Evolutionary conservation across 2,888 invertebrate genomes (phyloP).

Genomic region (Meiosimyza platycephala): DNA sequence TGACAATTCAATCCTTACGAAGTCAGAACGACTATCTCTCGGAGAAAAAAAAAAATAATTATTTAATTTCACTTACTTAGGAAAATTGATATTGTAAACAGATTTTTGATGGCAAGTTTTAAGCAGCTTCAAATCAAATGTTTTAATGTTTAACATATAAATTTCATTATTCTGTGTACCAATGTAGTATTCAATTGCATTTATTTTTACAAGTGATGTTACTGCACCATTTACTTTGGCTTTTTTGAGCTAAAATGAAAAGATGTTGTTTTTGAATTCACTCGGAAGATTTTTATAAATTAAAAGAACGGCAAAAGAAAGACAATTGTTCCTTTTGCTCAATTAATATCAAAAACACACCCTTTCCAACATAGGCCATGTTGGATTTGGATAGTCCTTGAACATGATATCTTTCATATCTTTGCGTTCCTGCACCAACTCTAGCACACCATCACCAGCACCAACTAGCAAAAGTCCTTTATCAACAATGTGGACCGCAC

Average conservation of each 20-base stretch:
- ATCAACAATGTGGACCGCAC: constrained; percentile 73
- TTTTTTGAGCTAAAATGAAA: constrained; percentile 68
- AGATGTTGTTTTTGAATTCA: neutral
- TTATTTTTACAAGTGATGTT: constrained; percentile 78
- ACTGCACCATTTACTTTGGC: constrained; percentile 75
- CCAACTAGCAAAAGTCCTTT: constrained; percentile 79
- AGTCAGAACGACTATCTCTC: too few species aligned
- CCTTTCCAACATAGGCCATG: constrained; percentile 71
- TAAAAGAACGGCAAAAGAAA: neutral
- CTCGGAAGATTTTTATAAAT: neutral
- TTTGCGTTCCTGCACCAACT: constrained; percentile 75
- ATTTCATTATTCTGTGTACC: constrained; percentile 86
- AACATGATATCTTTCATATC: constrained; percentile 54
- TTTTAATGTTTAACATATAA: constrained; percentile 77
- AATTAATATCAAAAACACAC: constrained; percentile 57
- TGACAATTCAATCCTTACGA: too few species aligned
- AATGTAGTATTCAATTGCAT: constrained; percentile 74
- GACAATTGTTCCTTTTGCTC: neutral
- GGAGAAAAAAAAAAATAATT: too few species aligned
- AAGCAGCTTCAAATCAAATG: constrained; percentile 77
- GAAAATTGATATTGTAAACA: constrained; percentile 86
- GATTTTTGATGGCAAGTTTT: constrained; percentile 85
- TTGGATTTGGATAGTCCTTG: constrained; percentile 68
- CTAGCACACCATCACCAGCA: constrained; percentile 86
- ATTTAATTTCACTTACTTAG: constrained; percentile 77